A percentile compares a stretch with the other conserved stretches of the same genome.
Evolutionary conservation across 2,797 vertebrate species (phyloP).

Genomic region (Aythya fuligula): DNA sequence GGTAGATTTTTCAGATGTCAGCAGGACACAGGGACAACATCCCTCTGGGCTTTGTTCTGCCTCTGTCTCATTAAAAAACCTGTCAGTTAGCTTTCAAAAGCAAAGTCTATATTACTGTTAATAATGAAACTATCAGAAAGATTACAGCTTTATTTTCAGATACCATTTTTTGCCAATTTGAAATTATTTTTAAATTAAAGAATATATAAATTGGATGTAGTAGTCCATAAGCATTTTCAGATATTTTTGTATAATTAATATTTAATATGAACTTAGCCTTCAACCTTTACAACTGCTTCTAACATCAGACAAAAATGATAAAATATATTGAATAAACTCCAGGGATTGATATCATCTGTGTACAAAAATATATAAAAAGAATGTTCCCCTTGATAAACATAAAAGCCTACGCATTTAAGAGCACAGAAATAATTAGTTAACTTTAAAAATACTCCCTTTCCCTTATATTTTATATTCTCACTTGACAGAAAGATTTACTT

Average conservation of each 20-base stretch:
- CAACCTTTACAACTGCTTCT: not conserved
- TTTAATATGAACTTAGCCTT: not conserved
- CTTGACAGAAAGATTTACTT: not conserved
- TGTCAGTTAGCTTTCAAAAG: slow-evolving; percentile 63
- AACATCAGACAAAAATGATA: not conserved
- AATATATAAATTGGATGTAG: not conserved
- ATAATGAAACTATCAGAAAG: slow-evolving; percentile 64
- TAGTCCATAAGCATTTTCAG: not conserved
- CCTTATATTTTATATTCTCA: not conserved
- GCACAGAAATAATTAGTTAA: not conserved
- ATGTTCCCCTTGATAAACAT: not conserved
- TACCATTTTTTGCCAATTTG: slow-evolving; percentile 48
- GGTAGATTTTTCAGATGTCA: slow-evolving; percentile 56
- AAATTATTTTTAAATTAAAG: slow-evolving; percentile 43
- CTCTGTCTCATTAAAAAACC: slow-evolving; percentile 43
- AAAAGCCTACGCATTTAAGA: not conserved
- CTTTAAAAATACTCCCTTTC: not conserved
- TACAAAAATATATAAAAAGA: not conserved
- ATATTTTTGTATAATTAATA: not conserved
- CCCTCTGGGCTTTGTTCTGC: slow-evolving; percentile 8
- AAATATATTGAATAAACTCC: not conserved
- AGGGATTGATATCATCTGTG: not conserved
- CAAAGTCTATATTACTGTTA: slow-evolving; percentile 61
- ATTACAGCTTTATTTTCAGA: slow-evolving; percentile 69
- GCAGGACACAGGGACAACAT: slow-evolving; percentile 3